Evolutionary conservation across 2,113 vertebrate species (phyloP).

Genomic region (Coryphaenoides rupestris): DNA sequence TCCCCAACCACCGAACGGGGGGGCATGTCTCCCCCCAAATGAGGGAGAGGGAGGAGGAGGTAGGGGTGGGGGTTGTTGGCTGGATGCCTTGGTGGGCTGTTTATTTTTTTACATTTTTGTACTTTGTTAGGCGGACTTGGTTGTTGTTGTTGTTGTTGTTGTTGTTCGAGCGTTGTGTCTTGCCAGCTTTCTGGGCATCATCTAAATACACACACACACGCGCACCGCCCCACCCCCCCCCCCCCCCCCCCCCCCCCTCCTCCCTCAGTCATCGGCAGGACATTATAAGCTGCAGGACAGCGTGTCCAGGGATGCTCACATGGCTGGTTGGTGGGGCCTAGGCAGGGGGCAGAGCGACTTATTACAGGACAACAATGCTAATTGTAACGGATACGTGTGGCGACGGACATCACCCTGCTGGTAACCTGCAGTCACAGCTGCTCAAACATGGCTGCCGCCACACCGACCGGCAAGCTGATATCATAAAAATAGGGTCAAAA

Average conservation of each 20-base stretch:
- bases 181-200: slow-evolving; percentile 60
- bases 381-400: too few relatives aligned
- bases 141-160: slow-evolving; percentile 47
- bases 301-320: slow-evolving; percentile 19
- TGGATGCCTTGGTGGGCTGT: slow-evolving; percentile 63
- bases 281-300: slow-evolving; percentile 43
- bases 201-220: slow-evolving; percentile 36
- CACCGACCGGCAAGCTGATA: too few relatives aligned
- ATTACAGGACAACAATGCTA: too few relatives aligned
- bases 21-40: slow-evolving; percentile 22
- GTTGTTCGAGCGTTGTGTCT: slow-evolving; percentile 73
- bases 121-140: slow-evolving; percentile 46
- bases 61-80: slow-evolving; percentile 23
- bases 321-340: too few relatives aligned
- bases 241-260: background rate
- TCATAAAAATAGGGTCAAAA: too few relatives aligned
- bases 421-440: too few relatives aligned
- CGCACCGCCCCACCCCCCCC: slow-evolving; percentile 10
- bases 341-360: too few relatives aligned
- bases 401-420: too few relatives aligned
- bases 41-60: background rate
- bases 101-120: too few relatives aligned
- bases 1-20: slow-evolving; percentile 20
- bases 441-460: too few relatives aligned
- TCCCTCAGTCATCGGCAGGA: slow-evolving; percentile 48